A percentile compares a stretch with the other conserved stretches of the same genome.
Evolutionary conservation across 2,888 invertebrate genomes (phyloP).

Genomic region (Drosophila paramelanica): DNA sequence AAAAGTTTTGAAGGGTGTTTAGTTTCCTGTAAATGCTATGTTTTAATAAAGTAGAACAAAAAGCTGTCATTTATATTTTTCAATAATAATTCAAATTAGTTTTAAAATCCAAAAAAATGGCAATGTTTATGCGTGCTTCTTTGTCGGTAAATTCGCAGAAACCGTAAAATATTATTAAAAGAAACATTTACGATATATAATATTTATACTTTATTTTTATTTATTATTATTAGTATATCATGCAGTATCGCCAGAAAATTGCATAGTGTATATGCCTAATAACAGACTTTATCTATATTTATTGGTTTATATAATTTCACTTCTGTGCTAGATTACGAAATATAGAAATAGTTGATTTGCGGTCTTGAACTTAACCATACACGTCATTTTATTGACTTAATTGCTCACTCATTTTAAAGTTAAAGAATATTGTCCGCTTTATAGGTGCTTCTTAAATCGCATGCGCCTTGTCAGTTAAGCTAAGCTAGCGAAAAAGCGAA

Average conservation of each 20-base stretch:
- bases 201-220: too few relatives aligned
- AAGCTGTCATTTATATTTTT: too few relatives aligned
- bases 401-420: conserved; percentile 28
- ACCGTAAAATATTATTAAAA: too few relatives aligned
- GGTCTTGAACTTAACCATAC: conserved; percentile 5
- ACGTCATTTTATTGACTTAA: conserved; percentile 2
- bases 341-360: not conserved
- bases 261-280: not conserved
- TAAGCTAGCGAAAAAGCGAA: not conserved
- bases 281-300: not conserved
- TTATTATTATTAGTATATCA: too few relatives aligned
- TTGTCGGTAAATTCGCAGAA: too few relatives aligned
- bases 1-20: not conserved
- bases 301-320: too few relatives aligned
- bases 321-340: not conserved
- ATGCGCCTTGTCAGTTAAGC: conserved; percentile 20
- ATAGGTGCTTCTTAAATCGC: not conserved
- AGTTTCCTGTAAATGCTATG: not conserved
- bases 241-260: too few relatives aligned
- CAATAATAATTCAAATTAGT: too few relatives aligned
- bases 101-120: too few relatives aligned
- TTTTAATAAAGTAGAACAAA: not conserved
- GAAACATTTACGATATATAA: too few relatives aligned
- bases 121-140: too few relatives aligned
- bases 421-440: conserved; percentile 13